Conservation (phyloP, 2,888 invertebrate species). For the Labia minor region DNA sequence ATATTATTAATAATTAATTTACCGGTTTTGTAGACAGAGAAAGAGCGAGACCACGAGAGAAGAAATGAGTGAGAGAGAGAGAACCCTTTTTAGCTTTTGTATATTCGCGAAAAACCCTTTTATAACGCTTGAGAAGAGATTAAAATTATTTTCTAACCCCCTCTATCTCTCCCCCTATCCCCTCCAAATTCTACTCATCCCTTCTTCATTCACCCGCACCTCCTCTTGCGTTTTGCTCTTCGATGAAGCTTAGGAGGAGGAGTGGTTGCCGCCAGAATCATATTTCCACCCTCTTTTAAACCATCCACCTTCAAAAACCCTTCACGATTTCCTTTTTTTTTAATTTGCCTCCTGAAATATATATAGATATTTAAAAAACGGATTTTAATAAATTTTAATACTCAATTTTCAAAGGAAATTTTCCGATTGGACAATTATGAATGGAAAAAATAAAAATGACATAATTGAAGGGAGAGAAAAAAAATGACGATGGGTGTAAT, state of each 20-base stretch:
- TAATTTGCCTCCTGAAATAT: too few species aligned
- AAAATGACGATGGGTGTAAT: too few species aligned
- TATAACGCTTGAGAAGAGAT: constrained; percentile 13
- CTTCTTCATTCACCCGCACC: not conserved
- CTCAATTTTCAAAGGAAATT: not conserved
- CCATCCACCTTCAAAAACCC: not conserved
- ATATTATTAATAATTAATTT: constrained; percentile 13
- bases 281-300: not conserved
- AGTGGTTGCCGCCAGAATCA: not conserved
- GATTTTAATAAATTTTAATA: constrained; percentile 3
- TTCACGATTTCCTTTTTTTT: not conserved
- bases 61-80: not conserved
- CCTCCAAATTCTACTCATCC: not conserved
- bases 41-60: not conserved
- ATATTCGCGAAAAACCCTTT: constrained; percentile 13
- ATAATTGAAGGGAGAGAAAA: not conserved
- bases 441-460: too few species aligned
- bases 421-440: constrained; percentile 3
- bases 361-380: too few species aligned
- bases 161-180: not conserved
- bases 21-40: constrained; percentile 13
- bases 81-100: constrained; percentile 8
- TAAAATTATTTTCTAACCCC: constrained; percentile 13
- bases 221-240: not conserved
- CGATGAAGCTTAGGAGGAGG: not conserved